Conservation (phyloP, 2,888 invertebrate genomes). For the Noctua janthina region DNA sequence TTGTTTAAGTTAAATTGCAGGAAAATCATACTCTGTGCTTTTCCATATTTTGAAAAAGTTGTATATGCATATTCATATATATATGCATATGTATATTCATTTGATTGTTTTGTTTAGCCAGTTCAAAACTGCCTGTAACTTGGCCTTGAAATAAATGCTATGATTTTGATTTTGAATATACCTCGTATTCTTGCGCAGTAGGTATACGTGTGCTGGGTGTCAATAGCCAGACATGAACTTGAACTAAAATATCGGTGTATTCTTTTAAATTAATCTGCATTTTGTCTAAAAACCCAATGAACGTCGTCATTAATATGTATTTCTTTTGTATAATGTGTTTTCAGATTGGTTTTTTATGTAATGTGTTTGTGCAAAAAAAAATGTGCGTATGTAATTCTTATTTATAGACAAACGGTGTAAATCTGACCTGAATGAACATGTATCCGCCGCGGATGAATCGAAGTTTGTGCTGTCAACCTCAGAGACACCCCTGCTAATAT, state of each 20-base stretch:
- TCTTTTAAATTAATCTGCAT: conserved; percentile 15
- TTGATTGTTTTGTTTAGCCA: neutral
- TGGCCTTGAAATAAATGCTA: neutral
- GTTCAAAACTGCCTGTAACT: neutral
- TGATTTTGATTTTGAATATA: conserved; percentile 35
- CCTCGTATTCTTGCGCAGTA: conserved; percentile 36
- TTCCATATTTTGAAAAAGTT: no score
- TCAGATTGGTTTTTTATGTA: neutral
- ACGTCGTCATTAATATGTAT: conserved; percentile 15
- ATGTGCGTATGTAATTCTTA: neutral
- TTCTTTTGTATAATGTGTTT: neutral
- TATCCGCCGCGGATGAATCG: neutral
- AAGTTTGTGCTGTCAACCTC: neutral
- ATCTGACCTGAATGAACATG: neutral
- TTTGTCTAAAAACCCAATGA: conserved; percentile 31
- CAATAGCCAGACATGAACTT: conserved; percentile 14
- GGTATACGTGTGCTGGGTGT: conserved; percentile 36
- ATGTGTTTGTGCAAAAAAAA: neutral
- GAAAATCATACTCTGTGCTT: no score
- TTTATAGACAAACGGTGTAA: neutral
- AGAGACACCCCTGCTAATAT: neutral
- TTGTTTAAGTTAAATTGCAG: no score
- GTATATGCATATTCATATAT: no score
- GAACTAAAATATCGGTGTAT: conserved; percentile 36
- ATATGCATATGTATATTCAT: no score